These are phyloP conservation scores for Notospermus geniculatus DNA, from an alignment of 1,140 invertebrate species.

Conservation along the genomic window DNA sequence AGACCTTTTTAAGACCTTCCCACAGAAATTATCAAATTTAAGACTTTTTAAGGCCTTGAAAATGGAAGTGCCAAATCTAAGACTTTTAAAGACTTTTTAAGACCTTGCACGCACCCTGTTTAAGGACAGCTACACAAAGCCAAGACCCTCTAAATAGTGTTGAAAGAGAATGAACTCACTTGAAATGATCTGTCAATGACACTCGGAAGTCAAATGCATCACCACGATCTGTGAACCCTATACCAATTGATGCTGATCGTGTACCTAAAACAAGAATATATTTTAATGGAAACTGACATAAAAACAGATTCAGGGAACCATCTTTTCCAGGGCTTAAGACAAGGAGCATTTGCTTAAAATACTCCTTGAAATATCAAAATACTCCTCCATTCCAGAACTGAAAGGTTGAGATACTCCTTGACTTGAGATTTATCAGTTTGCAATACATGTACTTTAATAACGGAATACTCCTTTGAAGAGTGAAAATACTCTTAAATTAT, in stretches of 20 bases:
- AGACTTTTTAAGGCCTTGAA: too few species aligned
- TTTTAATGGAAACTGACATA: neutral
- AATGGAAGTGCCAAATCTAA: too few species aligned
- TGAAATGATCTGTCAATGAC: constrained; percentile 97
- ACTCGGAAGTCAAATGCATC: constrained; percentile 99
- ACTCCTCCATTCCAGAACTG: too few species aligned
- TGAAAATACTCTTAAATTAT: neutral
- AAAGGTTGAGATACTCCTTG: constrained; percentile 1
- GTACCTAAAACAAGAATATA: constrained; percentile 34
- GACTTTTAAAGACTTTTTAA: too few species aligned
- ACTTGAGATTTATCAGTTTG: too few species aligned
- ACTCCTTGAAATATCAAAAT: too few species aligned
- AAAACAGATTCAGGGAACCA: too few species aligned
- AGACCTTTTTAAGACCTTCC: too few species aligned
- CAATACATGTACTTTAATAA: too few species aligned
- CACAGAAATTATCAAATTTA: too few species aligned
- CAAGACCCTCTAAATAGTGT: neutral
- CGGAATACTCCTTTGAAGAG: neutral
- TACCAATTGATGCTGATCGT: constrained; percentile 93
- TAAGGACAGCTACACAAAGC: neutral
- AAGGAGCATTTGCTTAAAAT: too few species aligned
- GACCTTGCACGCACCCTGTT: neutral
- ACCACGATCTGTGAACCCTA: constrained; percentile 95
- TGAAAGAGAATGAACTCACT: constrained; percentile 57
- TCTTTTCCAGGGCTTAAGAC: too few species aligned